These are phyloP conservation scores for Aurelia aurita DNA, from an alignment of 30 jellyfish, hydroid and myxozoan genomes.

Conservation along the genomic window DNA sequence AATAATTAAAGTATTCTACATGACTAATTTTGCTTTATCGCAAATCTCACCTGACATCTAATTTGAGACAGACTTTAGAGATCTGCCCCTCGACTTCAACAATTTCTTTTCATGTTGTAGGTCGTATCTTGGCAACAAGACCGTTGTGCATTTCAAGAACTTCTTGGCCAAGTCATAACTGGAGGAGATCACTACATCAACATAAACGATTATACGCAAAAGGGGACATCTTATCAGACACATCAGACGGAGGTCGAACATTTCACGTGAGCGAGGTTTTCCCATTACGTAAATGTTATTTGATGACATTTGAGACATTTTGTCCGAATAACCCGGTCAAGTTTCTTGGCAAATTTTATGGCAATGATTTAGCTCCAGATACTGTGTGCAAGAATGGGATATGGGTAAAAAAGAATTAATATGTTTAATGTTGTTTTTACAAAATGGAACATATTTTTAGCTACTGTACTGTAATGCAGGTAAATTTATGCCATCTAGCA, in stretches of 20 bases:
- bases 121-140: conserved; percentile 44
- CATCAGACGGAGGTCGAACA: conserved; percentile 89
- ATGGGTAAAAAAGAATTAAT: conserved; percentile 68
- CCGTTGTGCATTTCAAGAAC: conserved; percentile 94
- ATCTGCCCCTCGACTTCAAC: too few species aligned
- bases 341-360: conserved; percentile 58
- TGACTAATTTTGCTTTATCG: too few species aligned
- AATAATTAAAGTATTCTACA: too few species aligned
- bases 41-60: too few species aligned
- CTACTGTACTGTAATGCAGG: too few species aligned
- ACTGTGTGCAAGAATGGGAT: conserved; percentile 43
- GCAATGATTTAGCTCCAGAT: conserved; percentile 62
- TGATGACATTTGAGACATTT: conserved; percentile 60
- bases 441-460: too few species aligned
- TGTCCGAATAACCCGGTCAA: conserved; percentile 86
- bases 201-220: conserved; percentile 68
- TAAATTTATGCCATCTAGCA: too few species aligned
- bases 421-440: not conserved
- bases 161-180: conserved; percentile 81
- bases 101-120: too few species aligned
- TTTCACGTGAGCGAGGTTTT: conserved; percentile 71
- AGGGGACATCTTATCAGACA: conserved; percentile 70
- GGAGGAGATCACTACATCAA: conserved; percentile 81
- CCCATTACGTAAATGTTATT: conserved; percentile 80
- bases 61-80: too few species aligned